phyloP scores from a whole-genome alignment of 2,888 invertebrate genomes.

The Scaptomyza parva region DNA sequence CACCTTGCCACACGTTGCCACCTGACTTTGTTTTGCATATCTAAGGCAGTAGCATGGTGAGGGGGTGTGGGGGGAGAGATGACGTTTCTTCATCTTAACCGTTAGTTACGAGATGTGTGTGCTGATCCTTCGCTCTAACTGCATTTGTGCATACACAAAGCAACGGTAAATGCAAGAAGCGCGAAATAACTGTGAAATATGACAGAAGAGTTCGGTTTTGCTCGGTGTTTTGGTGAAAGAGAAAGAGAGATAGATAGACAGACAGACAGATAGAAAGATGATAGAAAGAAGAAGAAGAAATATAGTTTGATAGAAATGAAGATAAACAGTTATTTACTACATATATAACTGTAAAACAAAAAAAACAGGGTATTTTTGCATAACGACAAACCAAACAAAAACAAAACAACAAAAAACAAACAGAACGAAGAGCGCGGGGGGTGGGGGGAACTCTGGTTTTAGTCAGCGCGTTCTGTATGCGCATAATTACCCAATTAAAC shows the following conservation, averaged over 20 bases:
- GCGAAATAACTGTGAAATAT: constrained; percentile 1
- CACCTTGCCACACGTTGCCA: constrained; percentile 2
- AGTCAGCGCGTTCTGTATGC: constrained; percentile 74
- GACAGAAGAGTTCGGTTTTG: constrained; percentile 27
- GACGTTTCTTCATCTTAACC: constrained; percentile 68
- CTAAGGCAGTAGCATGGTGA: constrained; percentile 28
- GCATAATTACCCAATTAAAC: constrained; percentile 85
- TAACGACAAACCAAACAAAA: constrained; percentile 3
- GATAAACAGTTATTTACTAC: no score
- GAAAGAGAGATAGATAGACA: no score
- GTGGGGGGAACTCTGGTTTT: constrained; percentile 26
- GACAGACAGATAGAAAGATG: no score
- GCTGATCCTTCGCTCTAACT: constrained; percentile 43
- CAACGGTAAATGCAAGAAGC: constrained; percentile 40
- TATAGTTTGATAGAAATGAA: no score
- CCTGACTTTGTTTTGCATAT: constrained; percentile 38
- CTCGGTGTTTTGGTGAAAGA: no score
- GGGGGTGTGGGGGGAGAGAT: no score
- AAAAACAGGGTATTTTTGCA: no score
- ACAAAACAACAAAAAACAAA: constrained; percentile 4
- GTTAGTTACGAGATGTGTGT: constrained; percentile 64
- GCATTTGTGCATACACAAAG: constrained; percentile 64
- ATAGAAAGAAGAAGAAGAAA: no score
- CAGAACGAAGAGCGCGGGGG: constrained; percentile 8
- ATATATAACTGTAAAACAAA: no score